Conservation (phyloP, 2,888 invertebrate genomes). For the Spialia ferax region DNA sequence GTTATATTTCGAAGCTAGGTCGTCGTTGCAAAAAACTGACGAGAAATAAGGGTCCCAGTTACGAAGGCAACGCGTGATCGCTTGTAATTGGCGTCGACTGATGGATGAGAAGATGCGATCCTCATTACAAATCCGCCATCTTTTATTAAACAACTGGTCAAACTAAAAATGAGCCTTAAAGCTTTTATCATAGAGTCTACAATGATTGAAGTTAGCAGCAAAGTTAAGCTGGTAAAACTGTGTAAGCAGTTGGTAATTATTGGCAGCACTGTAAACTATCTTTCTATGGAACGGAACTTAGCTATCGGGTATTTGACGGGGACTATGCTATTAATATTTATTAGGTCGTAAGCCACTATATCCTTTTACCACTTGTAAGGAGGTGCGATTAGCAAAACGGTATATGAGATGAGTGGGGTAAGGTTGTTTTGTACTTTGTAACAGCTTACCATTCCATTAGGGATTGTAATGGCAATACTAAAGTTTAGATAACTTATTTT, state of each 20-base stretch:
- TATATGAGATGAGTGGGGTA: conserved; percentile 35
- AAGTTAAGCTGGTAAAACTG: conserved; percentile 50
- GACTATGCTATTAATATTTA: conserved; percentile 33
- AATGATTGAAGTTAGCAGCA: conserved; percentile 33
- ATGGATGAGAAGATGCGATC: conserved; percentile 58
- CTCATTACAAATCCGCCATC: conserved; percentile 51
- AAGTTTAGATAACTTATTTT: background rate
- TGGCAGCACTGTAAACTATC: conserved; percentile 46
- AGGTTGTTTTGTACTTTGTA: conserved; percentile 6
- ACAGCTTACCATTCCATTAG: background rate
- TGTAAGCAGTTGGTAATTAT: conserved; percentile 55
- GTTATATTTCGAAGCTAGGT: conserved; percentile 17
- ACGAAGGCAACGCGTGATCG: conserved; percentile 71
- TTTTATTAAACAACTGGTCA: conserved; percentile 7
- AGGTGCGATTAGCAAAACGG: conserved; percentile 32
- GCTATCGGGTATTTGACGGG: conserved; percentile 28
- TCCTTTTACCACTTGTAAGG: conserved; percentile 34
- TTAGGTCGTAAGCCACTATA: conserved; percentile 28
- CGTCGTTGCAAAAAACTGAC: conserved; percentile 50
- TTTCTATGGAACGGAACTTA: conserved; percentile 46
- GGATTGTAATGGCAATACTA: background rate
- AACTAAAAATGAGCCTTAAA: conserved; percentile 42
- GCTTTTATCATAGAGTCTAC: conserved; percentile 40
- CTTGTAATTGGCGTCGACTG: conserved; percentile 77
- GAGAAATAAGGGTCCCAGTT: conserved; percentile 71